phyloP scores from a whole-genome alignment of 2,888 invertebrate genomes.

The Listrodromus nycthemerus region DNA sequence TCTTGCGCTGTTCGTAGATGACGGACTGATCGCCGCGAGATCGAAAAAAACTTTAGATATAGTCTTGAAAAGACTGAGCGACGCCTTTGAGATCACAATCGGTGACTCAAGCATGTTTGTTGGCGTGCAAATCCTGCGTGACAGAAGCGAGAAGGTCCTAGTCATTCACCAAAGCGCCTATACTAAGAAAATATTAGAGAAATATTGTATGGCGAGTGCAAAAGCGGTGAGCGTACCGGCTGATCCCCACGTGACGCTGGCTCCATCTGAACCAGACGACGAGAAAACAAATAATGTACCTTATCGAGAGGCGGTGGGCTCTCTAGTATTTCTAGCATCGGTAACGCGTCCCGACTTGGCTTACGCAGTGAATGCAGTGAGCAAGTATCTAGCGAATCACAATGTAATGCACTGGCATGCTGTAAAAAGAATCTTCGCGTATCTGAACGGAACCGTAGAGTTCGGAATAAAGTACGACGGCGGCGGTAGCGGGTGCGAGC shows the following conservation, averaged over 20 bases:
- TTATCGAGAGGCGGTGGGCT: conserved; percentile 19
- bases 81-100: conserved; percentile 40
- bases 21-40: neutral
- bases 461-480: neutral
- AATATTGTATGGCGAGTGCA: conserved; percentile 46
- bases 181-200: conserved; percentile 36
- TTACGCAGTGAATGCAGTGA: neutral
- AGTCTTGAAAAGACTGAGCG: neutral
- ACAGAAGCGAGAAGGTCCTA: conserved; percentile 18
- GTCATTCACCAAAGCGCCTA: conserved; percentile 61
- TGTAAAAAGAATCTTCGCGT: conserved; percentile 25
- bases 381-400: conserved; percentile 4
- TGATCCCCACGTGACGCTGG: conserved; percentile 59
- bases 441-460: conserved; percentile 14
- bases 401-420: neutral
- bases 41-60: neutral
- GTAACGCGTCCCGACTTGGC: conserved; percentile 27
- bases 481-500: neutral
- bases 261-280: conserved; percentile 11
- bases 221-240: conserved; percentile 58
- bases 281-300: neutral
- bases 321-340: conserved; percentile 28
- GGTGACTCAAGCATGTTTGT: conserved; percentile 44
- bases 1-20: neutral
- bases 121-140: conserved; percentile 49